phyloP scores from a whole-genome alignment of 2,888 invertebrate species.

The Bursaphelenchus okinawaensis region DNA sequence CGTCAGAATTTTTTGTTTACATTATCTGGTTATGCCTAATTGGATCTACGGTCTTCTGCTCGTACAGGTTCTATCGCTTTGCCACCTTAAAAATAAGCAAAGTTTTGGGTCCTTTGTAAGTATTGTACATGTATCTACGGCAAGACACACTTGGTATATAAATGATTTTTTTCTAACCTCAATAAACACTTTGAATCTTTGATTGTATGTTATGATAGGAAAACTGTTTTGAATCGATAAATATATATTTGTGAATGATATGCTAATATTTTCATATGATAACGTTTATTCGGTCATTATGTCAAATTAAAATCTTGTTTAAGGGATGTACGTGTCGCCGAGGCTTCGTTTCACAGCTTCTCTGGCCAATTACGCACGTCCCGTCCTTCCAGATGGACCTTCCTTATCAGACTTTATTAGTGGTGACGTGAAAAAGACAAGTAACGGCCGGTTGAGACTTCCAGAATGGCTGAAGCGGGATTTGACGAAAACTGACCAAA shows the following conservation, averaged over 20 bases:
- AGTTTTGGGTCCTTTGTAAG: slow-evolving; percentile 28
- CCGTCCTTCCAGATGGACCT: slow-evolving; percentile 38
- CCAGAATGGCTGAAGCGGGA: slow-evolving; percentile 56
- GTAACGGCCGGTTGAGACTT: slow-evolving; percentile 47
- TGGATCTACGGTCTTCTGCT: slow-evolving; percentile 5
- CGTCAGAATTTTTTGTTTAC: slow-evolving; percentile 2
- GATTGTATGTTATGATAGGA: background rate
- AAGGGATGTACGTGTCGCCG: too few relatives aligned
- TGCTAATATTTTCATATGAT: too few relatives aligned
- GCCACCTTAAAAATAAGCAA: slow-evolving; percentile 32
- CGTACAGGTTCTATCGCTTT: slow-evolving; percentile 21
- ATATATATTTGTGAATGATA: too few relatives aligned
- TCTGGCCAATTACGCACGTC: slow-evolving; percentile 6
- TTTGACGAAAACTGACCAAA: slow-evolving; percentile 31
- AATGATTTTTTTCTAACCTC: background rate
- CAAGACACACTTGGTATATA: background rate
- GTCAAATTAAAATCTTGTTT: too few relatives aligned
- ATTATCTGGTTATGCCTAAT: slow-evolving; percentile 14
- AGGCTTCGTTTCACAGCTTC: too few relatives aligned
- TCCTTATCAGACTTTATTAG: slow-evolving; percentile 46
- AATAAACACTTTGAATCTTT: background rate
- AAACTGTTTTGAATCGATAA: background rate
- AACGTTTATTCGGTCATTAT: too few relatives aligned
- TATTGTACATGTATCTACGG: background rate
- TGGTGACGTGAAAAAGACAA: slow-evolving; percentile 27